Evolutionary conservation across 2,113 vertebrate genomes (phyloP).

Genomic region (Reinhardtius hippoglossoides): DNA sequence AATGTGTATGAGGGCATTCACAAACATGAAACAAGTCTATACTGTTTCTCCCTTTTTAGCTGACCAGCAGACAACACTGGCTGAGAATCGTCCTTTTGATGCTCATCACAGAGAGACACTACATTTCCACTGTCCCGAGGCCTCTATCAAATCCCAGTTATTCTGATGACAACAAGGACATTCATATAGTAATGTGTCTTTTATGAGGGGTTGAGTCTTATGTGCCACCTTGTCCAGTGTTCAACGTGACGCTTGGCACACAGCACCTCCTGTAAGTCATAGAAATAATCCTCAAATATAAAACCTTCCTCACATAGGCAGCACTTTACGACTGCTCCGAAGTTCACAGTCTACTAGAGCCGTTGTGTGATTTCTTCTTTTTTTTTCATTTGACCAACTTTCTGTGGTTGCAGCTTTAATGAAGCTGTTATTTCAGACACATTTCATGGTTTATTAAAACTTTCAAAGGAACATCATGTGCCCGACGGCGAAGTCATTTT

Average conservation of each 20-base stretch:
- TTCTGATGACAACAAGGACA: constrained; percentile 9
- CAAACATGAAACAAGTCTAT: background rate
- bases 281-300: background rate
- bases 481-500: background rate
- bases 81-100: constrained; percentile 36
- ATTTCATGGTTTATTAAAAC: background rate
- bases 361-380: background rate
- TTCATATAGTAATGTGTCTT: background rate
- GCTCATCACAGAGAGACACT: constrained; percentile 9
- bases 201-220: constrained; percentile 4
- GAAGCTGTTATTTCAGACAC: background rate
- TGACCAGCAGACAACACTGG: background rate
- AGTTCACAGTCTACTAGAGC: background rate
- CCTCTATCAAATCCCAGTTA: constrained; percentile 6
- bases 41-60: background rate
- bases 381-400: background rate
- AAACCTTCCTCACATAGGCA: background rate
- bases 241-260: background rate
- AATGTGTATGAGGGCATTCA: background rate
- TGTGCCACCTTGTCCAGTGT: background rate
- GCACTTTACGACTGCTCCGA: background rate
- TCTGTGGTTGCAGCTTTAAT: constrained; percentile 2
- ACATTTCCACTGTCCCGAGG: constrained; percentile 13
- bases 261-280: background rate
- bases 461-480: constrained; percentile 3